Percentiles rank a stretch among this genome's conserved stretches.
phyloP scores from a whole-genome alignment of 1,140 invertebrate species.

The Kradibia gibbosae region DNA sequence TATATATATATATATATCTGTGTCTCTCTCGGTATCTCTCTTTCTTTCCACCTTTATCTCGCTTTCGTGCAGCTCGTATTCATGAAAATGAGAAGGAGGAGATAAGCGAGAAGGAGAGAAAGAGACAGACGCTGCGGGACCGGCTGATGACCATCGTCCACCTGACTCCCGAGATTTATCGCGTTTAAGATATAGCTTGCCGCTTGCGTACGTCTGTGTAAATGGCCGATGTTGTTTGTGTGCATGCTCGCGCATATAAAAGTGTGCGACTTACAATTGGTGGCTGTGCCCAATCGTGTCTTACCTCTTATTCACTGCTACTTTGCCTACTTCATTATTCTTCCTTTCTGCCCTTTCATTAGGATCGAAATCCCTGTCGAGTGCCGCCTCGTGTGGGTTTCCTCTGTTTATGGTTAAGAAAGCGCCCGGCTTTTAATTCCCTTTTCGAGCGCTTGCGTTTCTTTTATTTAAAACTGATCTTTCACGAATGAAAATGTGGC shows the following conservation, averaged over 20 bases:
- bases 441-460: background rate
- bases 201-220: conserved; percentile 19
- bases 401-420: background rate
- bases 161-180: conserved; percentile 71
- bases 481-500: background rate
- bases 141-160: conserved; percentile 69
- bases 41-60: background rate
- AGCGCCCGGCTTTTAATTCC: background rate
- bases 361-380: background rate
- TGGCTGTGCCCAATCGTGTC: conserved; percentile 1
- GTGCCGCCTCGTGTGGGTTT: too few relatives aligned
- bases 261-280: background rate
- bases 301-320: conserved; percentile 1
- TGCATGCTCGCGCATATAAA: background rate
- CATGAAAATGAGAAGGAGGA: conserved; percentile 23
- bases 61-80: background rate
- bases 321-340: background rate
- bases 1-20: too few relatives aligned
- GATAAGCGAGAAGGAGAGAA: conserved; percentile 30
- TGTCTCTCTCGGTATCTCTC: too few relatives aligned
- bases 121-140: background rate
- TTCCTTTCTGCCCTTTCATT: background rate
- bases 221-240: background rate
- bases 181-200: conserved; percentile 60
- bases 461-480: background rate